Conservation (phyloP, 2,797 vertebrate species). For the Neomorphus geoffroyi region DNA sequence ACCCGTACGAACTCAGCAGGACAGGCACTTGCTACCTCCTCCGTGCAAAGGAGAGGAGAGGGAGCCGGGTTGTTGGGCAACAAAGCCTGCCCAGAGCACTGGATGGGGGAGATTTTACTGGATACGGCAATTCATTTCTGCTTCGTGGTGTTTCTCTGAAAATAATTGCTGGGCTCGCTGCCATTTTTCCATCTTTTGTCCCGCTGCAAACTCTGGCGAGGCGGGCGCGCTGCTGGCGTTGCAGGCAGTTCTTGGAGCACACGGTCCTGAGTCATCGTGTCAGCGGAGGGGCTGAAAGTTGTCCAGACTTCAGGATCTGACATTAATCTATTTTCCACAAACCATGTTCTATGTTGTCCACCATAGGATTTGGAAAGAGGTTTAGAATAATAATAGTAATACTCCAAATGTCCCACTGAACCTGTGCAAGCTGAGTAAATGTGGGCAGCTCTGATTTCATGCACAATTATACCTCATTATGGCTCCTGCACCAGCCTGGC, state of each 20-base stretch:
- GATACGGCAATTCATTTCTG: neutral
- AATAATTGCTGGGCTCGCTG: neutral
- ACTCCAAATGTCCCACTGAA: neutral
- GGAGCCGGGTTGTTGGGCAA: neutral
- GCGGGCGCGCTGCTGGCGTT: neutral
- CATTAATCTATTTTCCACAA: neutral
- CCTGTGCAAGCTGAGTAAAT: accelerated
- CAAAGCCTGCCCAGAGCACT: neutral
- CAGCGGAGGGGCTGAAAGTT: neutral
- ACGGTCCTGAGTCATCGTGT: neutral
- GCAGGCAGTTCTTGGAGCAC: neutral
- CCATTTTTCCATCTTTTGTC: conserved; percentile 31
- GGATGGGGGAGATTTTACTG: neutral
- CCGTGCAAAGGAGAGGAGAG: accelerated
- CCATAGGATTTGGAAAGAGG: neutral
- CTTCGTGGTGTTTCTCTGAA: neutral
- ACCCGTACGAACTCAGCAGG: neutral
- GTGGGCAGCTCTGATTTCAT: neutral
- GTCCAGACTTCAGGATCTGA: neutral
- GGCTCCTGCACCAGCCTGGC: neutral
- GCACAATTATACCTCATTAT: neutral
- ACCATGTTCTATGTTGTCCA: neutral
- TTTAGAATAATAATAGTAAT: neutral
- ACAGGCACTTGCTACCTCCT: neutral
- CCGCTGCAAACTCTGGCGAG: neutral